Conservation (phyloP, 2,797 vertebrate species). For the Thaleichthys pacificus region DNA sequence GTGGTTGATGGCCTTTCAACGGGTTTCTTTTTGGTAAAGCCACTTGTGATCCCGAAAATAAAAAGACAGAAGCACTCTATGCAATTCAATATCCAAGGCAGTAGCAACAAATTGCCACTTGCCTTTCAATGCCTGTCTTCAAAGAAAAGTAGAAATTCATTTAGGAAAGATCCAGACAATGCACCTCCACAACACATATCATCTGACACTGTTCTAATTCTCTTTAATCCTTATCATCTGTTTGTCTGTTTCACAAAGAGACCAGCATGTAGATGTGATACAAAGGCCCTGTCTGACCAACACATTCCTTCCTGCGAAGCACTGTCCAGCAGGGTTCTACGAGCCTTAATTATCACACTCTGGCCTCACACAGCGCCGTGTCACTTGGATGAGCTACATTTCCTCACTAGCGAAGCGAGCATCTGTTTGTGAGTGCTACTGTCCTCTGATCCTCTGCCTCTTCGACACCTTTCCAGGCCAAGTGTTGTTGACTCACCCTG, state of each 20-base stretch:
- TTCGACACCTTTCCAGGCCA: slow-evolving; percentile 41
- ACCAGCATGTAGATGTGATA: no score
- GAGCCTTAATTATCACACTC: slow-evolving; percentile 47
- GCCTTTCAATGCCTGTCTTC: no score
- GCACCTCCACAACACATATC: no score
- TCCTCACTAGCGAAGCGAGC: slow-evolving; percentile 50
- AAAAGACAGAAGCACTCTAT: neutral
- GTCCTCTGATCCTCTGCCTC: slow-evolving; percentile 39
- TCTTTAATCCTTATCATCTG: slow-evolving; percentile 22
- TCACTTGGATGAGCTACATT: slow-evolving; percentile 44
- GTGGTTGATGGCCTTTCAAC: slow-evolving; percentile 21
- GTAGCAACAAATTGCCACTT: no score
- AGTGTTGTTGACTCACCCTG: slow-evolving; percentile 57
- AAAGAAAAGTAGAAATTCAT: no score
- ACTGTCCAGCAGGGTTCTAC: slow-evolving; percentile 32
- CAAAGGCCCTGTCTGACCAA: neutral
- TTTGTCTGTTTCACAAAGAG: slow-evolving; percentile 20
- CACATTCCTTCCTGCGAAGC: slow-evolving; percentile 24
- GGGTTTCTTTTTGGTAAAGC: neutral
- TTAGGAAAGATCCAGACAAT: neutral
- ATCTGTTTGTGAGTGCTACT: slow-evolving; percentile 55
- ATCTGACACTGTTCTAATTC: no score
- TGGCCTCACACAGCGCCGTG: slow-evolving; percentile 49
- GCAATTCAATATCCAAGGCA: neutral
- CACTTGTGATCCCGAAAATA: no score